Conservation (phyloP, 2,797 vertebrate species). For the Borostomias antarcticus region DNA sequence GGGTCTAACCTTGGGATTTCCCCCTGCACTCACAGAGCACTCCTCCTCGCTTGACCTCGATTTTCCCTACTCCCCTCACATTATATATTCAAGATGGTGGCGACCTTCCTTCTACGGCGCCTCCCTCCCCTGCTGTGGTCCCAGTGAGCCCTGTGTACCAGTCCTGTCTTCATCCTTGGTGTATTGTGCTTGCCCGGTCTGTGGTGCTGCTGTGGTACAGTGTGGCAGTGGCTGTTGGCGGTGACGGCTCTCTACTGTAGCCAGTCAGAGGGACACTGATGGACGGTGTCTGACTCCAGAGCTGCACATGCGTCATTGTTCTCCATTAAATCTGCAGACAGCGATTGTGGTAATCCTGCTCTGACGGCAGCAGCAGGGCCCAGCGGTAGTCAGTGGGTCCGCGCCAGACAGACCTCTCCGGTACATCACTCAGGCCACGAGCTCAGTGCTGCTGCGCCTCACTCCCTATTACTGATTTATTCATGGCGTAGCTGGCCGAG, state of each 20-base stretch:
- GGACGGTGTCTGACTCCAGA: slow-evolving; percentile 32
- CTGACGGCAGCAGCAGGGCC: slow-evolving; percentile 5
- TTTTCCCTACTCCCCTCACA: neutral
- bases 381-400: slow-evolving; percentile 19
- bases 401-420: slow-evolving; percentile 10
- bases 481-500: slow-evolving; percentile 51
- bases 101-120: neutral
- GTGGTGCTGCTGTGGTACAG: neutral
- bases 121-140: neutral
- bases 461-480: slow-evolving; percentile 49
- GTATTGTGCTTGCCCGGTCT: neutral
- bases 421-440: slow-evolving; percentile 33
- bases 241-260: neutral
- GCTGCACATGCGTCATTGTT: slow-evolving; percentile 43
- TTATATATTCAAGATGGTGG: neutral
- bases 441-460: neutral
- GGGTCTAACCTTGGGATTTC: slow-evolving; percentile 28
- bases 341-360: slow-evolving; percentile 35
- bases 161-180: neutral
- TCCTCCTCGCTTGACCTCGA: neutral
- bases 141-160: neutral
- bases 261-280: slow-evolving; percentile 32
- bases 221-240: too few relatives aligned
- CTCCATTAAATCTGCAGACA: slow-evolving; percentile 35
- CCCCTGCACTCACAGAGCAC: neutral